Evolutionary conservation across 2,888 invertebrate species (phyloP).

Genomic region (Polietes domitor): DNA sequence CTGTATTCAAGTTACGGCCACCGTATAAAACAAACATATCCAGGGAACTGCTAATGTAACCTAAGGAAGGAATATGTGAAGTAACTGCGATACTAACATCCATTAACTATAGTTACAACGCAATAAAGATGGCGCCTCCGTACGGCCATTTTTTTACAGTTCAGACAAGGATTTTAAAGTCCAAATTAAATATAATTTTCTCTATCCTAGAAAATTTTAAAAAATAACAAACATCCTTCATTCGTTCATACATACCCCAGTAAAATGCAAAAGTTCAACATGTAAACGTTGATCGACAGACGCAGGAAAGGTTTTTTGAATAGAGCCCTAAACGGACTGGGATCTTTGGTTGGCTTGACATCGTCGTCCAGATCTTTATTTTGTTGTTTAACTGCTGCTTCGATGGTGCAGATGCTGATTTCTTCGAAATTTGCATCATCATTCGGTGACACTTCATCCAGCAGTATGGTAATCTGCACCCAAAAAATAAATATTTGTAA

Average conservation of each 20-base stretch:
- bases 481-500: neutral
- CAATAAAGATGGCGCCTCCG: too few species aligned
- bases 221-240: neutral
- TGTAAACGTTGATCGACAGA: slow-evolving; percentile 75
- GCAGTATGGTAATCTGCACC: slow-evolving; percentile 56
- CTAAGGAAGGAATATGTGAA: too few species aligned
- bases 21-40: too few species aligned
- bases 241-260: slow-evolving; percentile 82
- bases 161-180: too few species aligned
- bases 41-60: too few species aligned
- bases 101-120: too few species aligned
- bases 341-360: neutral
- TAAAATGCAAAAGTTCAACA: slow-evolving; percentile 74
- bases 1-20: too few species aligned
- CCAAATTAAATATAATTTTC: too few species aligned
- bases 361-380: slow-evolving; percentile 8
- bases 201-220: neutral
- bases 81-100: too few species aligned
- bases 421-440: slow-evolving; percentile 1
- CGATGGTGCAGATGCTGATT: slow-evolving; percentile 42
- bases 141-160: too few species aligned
- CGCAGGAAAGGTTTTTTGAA: slow-evolving; percentile 78
- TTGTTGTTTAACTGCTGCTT: slow-evolving; percentile 5
- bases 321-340: slow-evolving; percentile 22
- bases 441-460: slow-evolving; percentile 36